These are phyloP conservation scores for Heliconius himera DNA, from an alignment of 1,140 invertebrate species.

Conservation along the genomic window DNA sequence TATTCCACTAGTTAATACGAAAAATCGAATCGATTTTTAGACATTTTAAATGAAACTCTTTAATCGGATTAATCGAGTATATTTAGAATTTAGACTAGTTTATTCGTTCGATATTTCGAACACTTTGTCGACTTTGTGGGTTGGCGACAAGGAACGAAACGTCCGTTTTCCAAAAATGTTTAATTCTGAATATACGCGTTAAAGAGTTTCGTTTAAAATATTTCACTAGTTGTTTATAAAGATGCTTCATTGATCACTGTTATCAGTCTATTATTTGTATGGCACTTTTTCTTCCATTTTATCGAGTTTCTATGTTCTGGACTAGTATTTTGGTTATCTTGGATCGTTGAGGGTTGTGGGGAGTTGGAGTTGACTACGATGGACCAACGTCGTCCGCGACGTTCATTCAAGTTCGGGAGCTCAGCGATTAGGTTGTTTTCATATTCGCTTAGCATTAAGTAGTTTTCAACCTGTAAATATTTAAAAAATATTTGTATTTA, in stretches of 20 bases:
- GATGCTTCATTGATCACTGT: conserved; percentile 89
- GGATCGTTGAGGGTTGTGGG: conserved; percentile 54
- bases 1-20: conserved; percentile 28
- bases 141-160: too few relatives aligned
- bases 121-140: too few relatives aligned
- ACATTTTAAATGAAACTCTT: too few relatives aligned
- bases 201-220: too few relatives aligned
- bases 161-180: too few relatives aligned
- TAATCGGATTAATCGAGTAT: too few relatives aligned
- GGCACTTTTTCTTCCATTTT: conserved; percentile 80
- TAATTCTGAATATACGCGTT: too few relatives aligned
- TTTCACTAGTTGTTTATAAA: conserved; percentile 75
- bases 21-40: too few relatives aligned
- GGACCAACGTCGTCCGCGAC: conserved; percentile 87
- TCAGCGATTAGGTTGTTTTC: conserved; percentile 93
- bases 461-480: conserved; percentile 86
- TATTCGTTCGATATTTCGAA: too few relatives aligned
- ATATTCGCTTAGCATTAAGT: conserved; percentile 92
- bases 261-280: conserved; percentile 84
- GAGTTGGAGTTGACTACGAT: conserved; percentile 76
- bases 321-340: conserved; percentile 46
- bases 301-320: conserved; percentile 64
- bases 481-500: not conserved
- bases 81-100: too few relatives aligned
- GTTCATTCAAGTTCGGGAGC: conserved; percentile 87